phyloP scores from a whole-genome alignment of 2,113 vertebrate genomes.

The Coregonus clupeaformis region DNA sequence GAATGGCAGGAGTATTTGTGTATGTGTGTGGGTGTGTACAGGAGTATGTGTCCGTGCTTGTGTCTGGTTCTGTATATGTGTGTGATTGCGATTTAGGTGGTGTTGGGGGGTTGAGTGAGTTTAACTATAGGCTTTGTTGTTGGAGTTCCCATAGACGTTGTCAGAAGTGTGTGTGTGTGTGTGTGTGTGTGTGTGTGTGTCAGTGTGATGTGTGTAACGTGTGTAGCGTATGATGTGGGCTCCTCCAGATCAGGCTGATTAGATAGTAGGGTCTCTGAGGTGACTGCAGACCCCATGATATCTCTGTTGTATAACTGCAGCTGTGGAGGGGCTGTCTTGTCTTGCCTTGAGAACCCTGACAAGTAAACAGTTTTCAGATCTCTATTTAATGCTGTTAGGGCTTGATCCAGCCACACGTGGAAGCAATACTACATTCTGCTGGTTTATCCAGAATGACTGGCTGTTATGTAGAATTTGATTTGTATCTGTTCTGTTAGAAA shows the following conservation, averaged over 20 bases:
- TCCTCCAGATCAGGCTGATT: slow-evolving; percentile 31
- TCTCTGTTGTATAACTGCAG: slow-evolving; percentile 34
- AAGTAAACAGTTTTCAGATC: slow-evolving; percentile 53
- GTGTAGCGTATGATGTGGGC: slow-evolving; percentile 25
- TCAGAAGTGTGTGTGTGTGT: slow-evolving; percentile 18
- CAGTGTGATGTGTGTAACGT: background rate
- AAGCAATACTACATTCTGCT: slow-evolving; percentile 33
- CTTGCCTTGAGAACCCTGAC: slow-evolving; percentile 41
- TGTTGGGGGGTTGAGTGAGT: background rate
- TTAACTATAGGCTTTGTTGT: slow-evolving; percentile 1
- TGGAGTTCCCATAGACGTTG: slow-evolving; percentile 7
- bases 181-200: slow-evolving; percentile 7
- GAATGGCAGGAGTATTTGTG: background rate
- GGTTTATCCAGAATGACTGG: slow-evolving; percentile 34
- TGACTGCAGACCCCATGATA: slow-evolving; percentile 8
- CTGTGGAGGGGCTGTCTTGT: background rate
- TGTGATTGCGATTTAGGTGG: slow-evolving; percentile 12
- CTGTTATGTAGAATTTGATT: slow-evolving; percentile 6
- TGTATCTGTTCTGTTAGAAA: background rate
- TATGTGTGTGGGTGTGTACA: background rate
- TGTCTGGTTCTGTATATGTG: background rate
- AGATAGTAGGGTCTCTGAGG: background rate
- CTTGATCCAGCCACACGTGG: slow-evolving; percentile 46
- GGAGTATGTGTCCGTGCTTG: background rate
- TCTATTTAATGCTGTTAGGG: slow-evolving; percentile 32